Evolutionary conservation across 2,888 invertebrate species (phyloP).

Genomic region (Nudaria mundana): DNA sequence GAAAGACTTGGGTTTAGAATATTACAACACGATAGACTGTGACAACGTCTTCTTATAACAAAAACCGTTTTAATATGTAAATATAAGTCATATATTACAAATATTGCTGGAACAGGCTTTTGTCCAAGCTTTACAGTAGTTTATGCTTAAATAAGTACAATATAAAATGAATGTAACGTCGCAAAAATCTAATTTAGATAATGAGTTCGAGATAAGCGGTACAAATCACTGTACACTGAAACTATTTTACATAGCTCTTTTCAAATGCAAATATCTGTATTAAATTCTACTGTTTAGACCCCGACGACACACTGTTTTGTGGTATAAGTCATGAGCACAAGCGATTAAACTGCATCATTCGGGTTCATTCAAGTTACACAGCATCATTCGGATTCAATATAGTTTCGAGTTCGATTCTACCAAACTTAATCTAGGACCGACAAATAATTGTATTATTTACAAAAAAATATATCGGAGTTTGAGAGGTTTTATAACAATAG

Average conservation of each 20-base stretch:
- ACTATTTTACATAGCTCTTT: conserved; percentile 68
- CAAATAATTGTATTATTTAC: too few relatives aligned
- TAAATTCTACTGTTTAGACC: conserved; percentile 77
- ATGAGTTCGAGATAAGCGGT: conserved; percentile 65
- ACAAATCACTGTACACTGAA: conserved; percentile 74
- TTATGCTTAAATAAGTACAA: conserved; percentile 39
- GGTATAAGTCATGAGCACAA: conserved; percentile 32
- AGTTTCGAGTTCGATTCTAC: too few relatives aligned
- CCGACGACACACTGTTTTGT: conserved; percentile 52
- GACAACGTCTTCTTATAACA: too few relatives aligned
- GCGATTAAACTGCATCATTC: too few relatives aligned
- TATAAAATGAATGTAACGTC: conserved; percentile 35
- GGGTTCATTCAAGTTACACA: too few relatives aligned
- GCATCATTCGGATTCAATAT: too few relatives aligned
- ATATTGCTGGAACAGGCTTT: conserved; percentile 14
- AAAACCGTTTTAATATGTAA: too few relatives aligned
- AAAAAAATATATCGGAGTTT: too few relatives aligned
- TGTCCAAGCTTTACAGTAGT: conserved; percentile 33
- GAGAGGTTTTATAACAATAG: too few relatives aligned
- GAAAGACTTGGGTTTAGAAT: too few relatives aligned
- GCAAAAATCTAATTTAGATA: conserved; percentile 70
- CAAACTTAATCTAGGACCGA: too few relatives aligned
- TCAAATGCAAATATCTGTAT: conserved; percentile 78
- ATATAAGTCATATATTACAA: background rate
- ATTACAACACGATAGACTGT: too few relatives aligned